Evolutionary conservation across 37 sponge, comb jelly and placozoan genomes (phyloP).

Genomic region (Diacarnus erythraeanus): DNA sequence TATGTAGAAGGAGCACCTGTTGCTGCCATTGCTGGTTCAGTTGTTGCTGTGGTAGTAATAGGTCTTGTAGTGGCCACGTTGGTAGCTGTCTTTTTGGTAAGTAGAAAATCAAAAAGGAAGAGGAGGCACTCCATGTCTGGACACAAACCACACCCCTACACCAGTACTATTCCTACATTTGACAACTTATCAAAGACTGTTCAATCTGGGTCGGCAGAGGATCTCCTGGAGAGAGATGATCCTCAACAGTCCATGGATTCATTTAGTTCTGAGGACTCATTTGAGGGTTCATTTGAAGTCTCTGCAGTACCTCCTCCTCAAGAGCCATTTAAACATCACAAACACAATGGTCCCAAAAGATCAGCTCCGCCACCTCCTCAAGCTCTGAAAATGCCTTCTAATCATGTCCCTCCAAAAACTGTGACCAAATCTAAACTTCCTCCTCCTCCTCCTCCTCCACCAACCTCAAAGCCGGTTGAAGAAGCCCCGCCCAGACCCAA

Average conservation of each 20-base stretch:
- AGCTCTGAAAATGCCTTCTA: background rate
- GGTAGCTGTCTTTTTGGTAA: background rate
- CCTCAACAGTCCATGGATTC: background rate
- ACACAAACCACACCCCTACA: background rate
- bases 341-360: background rate
- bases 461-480: background rate
- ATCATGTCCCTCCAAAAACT: background rate
- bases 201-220: background rate
- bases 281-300: slow-evolving; percentile 3
- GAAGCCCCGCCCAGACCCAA: background rate
- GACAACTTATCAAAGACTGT: background rate
- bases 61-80: slow-evolving; percentile 12
- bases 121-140: background rate
- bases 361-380: background rate
- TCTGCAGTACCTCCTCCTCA: background rate
- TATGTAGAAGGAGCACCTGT: background rate
- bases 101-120: background rate
- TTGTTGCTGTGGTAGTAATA: slow-evolving; percentile 12
- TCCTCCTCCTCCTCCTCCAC: background rate
- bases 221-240: background rate
- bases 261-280: background rate
- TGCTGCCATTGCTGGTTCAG: slow-evolving; percentile 24
- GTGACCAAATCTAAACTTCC: background rate
- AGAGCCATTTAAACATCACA: too few relatives aligned
- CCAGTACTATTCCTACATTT: background rate